Conservation (phyloP, 2,797 vertebrate genomes). For the Neosilurus hyrtlii region DNA sequence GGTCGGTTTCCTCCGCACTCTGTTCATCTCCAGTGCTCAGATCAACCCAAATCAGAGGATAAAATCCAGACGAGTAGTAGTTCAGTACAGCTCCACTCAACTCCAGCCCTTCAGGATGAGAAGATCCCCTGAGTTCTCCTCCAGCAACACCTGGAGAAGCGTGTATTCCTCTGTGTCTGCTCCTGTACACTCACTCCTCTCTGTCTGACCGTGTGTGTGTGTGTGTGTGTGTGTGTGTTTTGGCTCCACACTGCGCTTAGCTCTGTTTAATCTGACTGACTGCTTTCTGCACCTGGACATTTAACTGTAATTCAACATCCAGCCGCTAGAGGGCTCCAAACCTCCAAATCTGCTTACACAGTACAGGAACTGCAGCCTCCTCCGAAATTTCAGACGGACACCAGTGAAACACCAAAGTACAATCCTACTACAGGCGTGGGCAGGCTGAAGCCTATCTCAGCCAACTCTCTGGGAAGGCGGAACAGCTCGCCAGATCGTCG, state of each 20-base stretch:
- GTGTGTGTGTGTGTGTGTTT: slow-evolving; percentile 10
- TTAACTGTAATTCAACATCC: not conserved
- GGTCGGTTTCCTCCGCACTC: not conserved
- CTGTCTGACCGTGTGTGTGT: not conserved
- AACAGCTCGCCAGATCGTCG: no score
- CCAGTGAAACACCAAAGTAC: no score
- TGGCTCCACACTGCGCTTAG: slow-evolving; percentile 23
- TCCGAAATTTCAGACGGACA: not conserved
- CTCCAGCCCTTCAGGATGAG: not conserved
- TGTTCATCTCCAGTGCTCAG: slow-evolving; percentile 4
- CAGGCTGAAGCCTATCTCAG: no score
- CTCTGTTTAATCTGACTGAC: slow-evolving; percentile 13
- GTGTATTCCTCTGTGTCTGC: slow-evolving; percentile 3
- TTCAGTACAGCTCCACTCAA: not conserved
- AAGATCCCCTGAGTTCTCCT: slow-evolving; percentile 27
- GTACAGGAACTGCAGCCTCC: not conserved
- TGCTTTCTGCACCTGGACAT: slow-evolving; percentile 34
- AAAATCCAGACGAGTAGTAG: slow-evolving; percentile 27
- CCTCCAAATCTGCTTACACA: not conserved
- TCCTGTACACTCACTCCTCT: slow-evolving; percentile 13
- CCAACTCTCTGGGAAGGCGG: no score
- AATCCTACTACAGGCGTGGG: no score
- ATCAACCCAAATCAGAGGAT: not conserved
- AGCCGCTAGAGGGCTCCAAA: slow-evolving; percentile 17
- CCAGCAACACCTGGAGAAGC: slow-evolving; percentile 16